Evolutionary conservation across 1,140 invertebrate genomes (phyloP), one percentile per base, ranked within the genome.

Genomic region (Aphelinus atriplicis): DNA sequence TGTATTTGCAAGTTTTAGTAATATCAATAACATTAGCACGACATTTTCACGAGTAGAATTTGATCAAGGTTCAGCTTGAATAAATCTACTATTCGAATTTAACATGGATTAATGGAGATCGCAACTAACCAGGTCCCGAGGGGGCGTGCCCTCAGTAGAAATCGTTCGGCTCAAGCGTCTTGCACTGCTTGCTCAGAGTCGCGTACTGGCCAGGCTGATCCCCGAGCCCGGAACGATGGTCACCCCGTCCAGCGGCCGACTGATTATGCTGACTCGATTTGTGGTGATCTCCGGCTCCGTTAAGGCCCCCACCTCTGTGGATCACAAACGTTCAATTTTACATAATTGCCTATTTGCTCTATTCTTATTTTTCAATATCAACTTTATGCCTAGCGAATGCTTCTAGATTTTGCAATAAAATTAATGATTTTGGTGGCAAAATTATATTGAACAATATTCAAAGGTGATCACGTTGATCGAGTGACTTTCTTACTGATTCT

Each of bases 101-200:
- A 26, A 26, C 9, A 53, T 53, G 51, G 4, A 53, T 53, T 53
- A 9, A 6, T 53, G 9, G 9, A 9, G 51, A 53, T 53, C 9
- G 51, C 9, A 9, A 53, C 73, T 82, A 80, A 87, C 87, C 86
- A 81, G 85, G 83, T 82, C 86, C 87, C 86, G 87, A 86, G 86
- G 87, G 87, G 88, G 88, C 88, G 86, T 87, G 86, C 82, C 87
- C 94, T 95, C 94, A 97, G 94, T 97, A 97, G 88, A 96, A 97
- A 89, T 97, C 95, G 82, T 92, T 95, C 62, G 95, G 95, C 89
- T 96, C 95, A n/a, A 96, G 89, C 73, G 95, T 97, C 89, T 97
- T 97, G 92, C 95, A 97, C 88, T 96, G 95, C 89, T 96, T 96
- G 92, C 94, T 96, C 85, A 97, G 89, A 89, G 95, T 95, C 87